Evolutionary conservation across 2,797 vertebrate genomes (phyloP).

Genomic region (Thalassophryne amazonica): DNA sequence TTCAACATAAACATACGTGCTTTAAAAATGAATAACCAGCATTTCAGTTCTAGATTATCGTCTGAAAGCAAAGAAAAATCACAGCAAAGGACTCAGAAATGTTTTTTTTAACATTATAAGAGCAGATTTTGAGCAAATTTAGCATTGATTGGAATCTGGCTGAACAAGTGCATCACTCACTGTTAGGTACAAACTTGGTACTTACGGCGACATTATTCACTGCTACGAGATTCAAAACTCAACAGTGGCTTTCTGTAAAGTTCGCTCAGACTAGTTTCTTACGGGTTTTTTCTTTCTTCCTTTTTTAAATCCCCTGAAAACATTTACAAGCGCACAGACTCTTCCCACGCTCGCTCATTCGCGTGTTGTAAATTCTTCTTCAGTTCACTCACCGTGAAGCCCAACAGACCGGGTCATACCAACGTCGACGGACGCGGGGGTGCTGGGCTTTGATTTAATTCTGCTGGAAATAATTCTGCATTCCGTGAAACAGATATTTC

Average conservation of each 20-base stretch:
- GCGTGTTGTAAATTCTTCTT: slow-evolving; percentile 21
- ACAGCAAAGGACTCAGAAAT: background rate
- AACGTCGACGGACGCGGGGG: slow-evolving; percentile 5
- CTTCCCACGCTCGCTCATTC: background rate
- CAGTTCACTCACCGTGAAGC: slow-evolving; percentile 2
- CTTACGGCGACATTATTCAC: slow-evolving; percentile 32
- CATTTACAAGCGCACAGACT: background rate
- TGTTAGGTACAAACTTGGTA: background rate
- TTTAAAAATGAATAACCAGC: background rate
- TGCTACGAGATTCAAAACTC: background rate
- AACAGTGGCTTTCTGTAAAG: background rate
- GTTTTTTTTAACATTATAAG: too few species aligned
- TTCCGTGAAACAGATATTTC: too few species aligned
- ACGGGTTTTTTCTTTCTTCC: background rate
- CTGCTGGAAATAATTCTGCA: background rate
- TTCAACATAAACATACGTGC: slow-evolving; percentile 5
- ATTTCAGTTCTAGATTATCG: background rate
- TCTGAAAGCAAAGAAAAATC: background rate
- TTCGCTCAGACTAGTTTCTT: background rate
- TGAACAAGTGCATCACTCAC: slow-evolving; percentile 56
- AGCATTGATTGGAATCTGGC: background rate
- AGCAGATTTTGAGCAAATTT: background rate
- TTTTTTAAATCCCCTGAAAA: background rate
- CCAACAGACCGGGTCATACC: slow-evolving; percentile 29
- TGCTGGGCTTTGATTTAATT: background rate